phyloP scores from a whole-genome alignment of 2,113 vertebrate genomes.

The Lathamus discolor region DNA sequence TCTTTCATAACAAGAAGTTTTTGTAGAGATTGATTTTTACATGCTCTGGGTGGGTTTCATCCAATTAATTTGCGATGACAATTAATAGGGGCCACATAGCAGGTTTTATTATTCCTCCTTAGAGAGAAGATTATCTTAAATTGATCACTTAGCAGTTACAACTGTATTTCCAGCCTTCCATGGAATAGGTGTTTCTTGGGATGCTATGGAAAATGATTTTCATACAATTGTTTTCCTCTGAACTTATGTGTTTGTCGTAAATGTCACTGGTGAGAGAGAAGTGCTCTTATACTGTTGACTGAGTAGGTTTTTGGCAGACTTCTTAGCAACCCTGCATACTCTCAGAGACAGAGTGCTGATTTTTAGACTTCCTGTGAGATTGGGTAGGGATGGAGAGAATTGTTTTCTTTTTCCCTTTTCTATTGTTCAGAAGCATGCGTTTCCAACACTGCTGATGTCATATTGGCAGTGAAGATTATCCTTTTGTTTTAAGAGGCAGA shows the following conservation, averaged over 20 bases:
- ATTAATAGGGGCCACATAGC: not conserved
- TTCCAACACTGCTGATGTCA: not conserved
- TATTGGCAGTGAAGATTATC: not conserved
- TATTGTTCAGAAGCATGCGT: not conserved
- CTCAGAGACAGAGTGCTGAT: not conserved
- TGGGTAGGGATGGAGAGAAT: not conserved
- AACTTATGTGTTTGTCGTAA: not conserved
- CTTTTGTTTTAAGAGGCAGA: not conserved
- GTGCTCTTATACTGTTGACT: not conserved
- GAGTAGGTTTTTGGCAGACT: not conserved
- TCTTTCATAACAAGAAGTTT: not conserved
- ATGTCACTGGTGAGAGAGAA: not conserved
- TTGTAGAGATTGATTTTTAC: not conserved
- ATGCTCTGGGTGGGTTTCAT: not conserved
- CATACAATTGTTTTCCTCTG: not conserved
- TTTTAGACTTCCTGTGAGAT: not conserved
- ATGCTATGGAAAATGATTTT: not conserved
- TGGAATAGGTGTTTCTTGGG: not conserved
- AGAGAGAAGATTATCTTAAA: not conserved
- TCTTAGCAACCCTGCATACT: not conserved
- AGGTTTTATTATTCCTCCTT: not conserved
- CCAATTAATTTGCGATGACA: not conserved
- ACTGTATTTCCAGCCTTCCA: not conserved
- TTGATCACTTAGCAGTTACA: not conserved
- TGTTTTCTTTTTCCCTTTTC: not conserved